Evolutionary conservation across 2,888 invertebrate genomes (phyloP), one percentile per base, ranked within the genome.

Genomic region (Morpho helenor): DNA sequence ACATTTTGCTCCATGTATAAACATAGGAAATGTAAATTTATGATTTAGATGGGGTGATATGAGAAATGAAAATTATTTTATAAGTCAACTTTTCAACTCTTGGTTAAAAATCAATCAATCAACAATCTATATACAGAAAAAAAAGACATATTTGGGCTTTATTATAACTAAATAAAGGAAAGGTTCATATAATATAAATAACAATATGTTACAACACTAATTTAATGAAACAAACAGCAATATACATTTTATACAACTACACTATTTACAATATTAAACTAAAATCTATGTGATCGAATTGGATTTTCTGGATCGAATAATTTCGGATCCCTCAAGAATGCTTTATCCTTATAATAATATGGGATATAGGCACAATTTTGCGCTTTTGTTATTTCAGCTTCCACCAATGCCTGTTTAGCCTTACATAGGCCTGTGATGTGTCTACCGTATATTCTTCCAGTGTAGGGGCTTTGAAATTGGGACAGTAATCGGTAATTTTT

Each of bases 391-490:
- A 98, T 95, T 77, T 96, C 96, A 6, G 72, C 76, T 75, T 96
- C 94, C 0, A 98, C 93, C 67, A 92, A 82, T 49, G 90, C 89
- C 71, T 99, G 98, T 78, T 97, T 97, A 7, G 86, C 78, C 75
- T 93, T 92, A 77, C 99, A 99, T 48, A 99, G 91, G 0, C 99
- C 98, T 5, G 99, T 99, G 47, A 99, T 96, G 72, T 99, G 96
- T 56, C 95, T 93, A 0, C 96, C 97, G 78, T 98, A 99, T 63
- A 98, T 93, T 66, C 95, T 92, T 0, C 99, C 99, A 0, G 99
- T 99, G 77, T 96, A 97, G 0, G 97, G 95, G 42, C 99, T 99
- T 75, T 99, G 96, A 82, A 99, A 99, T 80, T 99, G 99, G 0
- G 98, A 97, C 6, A 99, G 84, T 4, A 99, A 83, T 69, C 96